Evolutionary conservation across 2,888 invertebrate genomes (phyloP).

Genomic region (Clunio marinus): DNA sequence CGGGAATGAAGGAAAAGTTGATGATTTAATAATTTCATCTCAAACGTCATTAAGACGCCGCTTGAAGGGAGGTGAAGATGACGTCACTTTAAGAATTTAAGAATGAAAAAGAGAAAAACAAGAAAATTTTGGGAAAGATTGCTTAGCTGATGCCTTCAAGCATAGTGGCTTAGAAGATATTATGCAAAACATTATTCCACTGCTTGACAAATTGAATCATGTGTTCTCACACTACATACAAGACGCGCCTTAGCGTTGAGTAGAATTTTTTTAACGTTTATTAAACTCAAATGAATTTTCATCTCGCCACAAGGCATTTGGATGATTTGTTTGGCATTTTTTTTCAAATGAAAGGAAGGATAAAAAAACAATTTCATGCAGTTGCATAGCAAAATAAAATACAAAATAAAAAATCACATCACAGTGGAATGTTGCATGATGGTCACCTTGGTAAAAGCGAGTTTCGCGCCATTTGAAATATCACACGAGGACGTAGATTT

Average conservation of each 20-base stretch:
- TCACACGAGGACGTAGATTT: background rate
- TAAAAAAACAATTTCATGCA: too few species aligned
- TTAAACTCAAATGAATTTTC: background rate
- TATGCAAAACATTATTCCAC: conserved; percentile 11
- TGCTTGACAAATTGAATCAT: conserved; percentile 24
- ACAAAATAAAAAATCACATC: background rate
- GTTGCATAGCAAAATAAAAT: too few species aligned
- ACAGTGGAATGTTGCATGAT: conserved; percentile 13
- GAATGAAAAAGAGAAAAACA: background rate
- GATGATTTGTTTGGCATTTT: background rate
- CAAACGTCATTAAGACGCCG: conserved; percentile 13
- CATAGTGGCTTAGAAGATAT: background rate
- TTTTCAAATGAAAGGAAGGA: too few species aligned
- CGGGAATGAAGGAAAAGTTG: background rate
- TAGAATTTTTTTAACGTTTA: background rate
- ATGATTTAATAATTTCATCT: conserved; percentile 24
- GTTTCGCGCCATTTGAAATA: conserved; percentile 10
- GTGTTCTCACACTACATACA: background rate
- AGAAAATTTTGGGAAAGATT: too few species aligned
- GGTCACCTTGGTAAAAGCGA: background rate
- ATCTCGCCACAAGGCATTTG: background rate
- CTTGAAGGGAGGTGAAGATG: conserved; percentile 9
- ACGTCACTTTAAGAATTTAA: background rate
- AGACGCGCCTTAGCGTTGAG: background rate
- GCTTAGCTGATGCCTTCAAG: background rate